These are phyloP conservation scores for Drosophila oshimai DNA, from an alignment of 1,140 invertebrate genomes.

Conservation along the genomic window DNA sequence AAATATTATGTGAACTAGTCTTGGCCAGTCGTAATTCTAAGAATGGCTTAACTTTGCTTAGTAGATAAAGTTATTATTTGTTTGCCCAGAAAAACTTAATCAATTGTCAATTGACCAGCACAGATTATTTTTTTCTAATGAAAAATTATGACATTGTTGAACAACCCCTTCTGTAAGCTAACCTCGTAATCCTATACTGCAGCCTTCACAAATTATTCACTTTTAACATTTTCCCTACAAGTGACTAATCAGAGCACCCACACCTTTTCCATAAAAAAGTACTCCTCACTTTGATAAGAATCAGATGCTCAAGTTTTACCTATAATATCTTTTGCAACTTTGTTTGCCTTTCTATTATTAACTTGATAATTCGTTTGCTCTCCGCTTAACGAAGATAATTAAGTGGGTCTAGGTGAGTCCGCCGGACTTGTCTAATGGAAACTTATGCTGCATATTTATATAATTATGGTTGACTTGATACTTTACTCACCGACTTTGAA, in stretches of 20 bases:
- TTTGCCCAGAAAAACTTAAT: background rate
- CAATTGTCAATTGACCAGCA: background rate
- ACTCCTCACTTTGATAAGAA: slow-evolving; percentile 24
- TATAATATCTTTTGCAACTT: slow-evolving; percentile 3
- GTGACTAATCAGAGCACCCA: slow-evolving; percentile 21
- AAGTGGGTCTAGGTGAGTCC: slow-evolving; percentile 55
- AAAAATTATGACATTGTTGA: background rate
- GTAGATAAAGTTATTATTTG: no score
- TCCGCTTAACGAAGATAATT: slow-evolving; percentile 58
- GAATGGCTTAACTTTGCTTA: no score
- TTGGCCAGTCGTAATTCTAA: no score
- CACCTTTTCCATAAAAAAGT: slow-evolving; percentile 1
- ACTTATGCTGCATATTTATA: slow-evolving; percentile 62
- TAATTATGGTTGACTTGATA: slow-evolving; percentile 27
- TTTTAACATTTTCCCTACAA: background rate
- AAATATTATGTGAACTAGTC: no score
- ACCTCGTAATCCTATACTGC: background rate
- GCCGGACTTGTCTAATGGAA: slow-evolving; percentile 35
- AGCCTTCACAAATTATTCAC: background rate
- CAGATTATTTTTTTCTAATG: background rate
- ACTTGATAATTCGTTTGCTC: slow-evolving; percentile 19
- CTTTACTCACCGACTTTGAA: slow-evolving; percentile 47
- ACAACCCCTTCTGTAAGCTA: background rate
- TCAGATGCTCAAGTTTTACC: slow-evolving; percentile 22
- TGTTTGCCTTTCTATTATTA: slow-evolving; percentile 51